A percentile compares a stretch with the other conserved stretches of the same genome.
Evolutionary conservation across 2,888 invertebrate genomes (phyloP).

Genomic region (Cheilosia soror): DNA sequence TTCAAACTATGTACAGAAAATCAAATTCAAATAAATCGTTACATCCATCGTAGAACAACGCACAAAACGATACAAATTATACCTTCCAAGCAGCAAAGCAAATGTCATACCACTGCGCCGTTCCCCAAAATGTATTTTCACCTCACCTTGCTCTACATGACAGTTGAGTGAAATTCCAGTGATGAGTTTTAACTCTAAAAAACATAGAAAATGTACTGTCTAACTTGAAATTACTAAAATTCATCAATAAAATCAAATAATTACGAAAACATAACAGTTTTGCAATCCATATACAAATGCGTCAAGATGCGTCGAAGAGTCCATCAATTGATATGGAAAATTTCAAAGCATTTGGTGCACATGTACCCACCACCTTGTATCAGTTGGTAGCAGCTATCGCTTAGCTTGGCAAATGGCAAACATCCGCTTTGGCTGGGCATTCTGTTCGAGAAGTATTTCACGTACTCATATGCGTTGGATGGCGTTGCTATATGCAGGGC

Average conservation of each 20-base stretch:
- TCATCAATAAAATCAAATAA: not conserved
- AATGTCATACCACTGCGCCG: constrained; percentile 51
- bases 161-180: not conserved
- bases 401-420: constrained; percentile 52
- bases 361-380: constrained; percentile 23
- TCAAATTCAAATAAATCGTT: constrained; percentile 27
- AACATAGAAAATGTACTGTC: not conserved
- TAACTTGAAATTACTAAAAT: not conserved
- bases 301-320: constrained; percentile 37
- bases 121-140: constrained; percentile 34
- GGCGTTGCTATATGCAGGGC: not conserved
- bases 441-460: constrained; percentile 53
- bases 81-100: constrained; percentile 11
- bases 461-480: constrained; percentile 56
- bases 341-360: constrained; percentile 27
- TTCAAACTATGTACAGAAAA: not conserved
- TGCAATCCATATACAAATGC: constrained; percentile 20
- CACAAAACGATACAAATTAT: constrained; percentile 38
- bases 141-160: constrained; percentile 9
- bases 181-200: not conserved
- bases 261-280: not conserved
- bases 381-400: constrained; percentile 16
- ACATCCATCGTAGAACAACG: constrained; percentile 45
- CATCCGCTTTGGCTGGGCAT: constrained; percentile 68
- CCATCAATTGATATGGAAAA: not conserved